Evolutionary conservation across 2,113 vertebrate species (phyloP).

Genomic region (Chiloscyllium plagiosum): DNA sequence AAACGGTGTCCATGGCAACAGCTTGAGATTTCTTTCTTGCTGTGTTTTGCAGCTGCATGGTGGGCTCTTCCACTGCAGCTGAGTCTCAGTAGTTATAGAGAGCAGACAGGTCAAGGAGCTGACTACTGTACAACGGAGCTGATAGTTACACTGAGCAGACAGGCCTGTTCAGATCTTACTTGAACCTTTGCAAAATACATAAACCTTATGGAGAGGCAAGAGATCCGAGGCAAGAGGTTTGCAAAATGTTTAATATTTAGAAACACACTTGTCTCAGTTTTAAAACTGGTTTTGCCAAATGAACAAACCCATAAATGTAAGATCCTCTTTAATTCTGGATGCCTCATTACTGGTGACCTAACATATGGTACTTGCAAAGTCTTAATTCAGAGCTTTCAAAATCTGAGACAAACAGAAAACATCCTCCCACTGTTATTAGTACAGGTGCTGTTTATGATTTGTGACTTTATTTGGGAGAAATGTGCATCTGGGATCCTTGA

Average conservation of each 20-base stretch:
- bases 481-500: neutral
- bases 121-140: neutral
- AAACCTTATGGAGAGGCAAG: neutral
- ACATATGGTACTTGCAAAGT: neutral
- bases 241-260: neutral
- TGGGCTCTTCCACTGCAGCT: constrained; percentile 16
- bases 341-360: neutral
- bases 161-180: neutral
- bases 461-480: neutral
- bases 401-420: neutral
- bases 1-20: constrained; percentile 29
- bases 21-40: neutral
- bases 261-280: neutral
- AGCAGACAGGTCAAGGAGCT: constrained; percentile 27
- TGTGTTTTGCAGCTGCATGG: constrained; percentile 16
- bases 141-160: neutral
- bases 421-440: neutral
- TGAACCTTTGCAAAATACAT: neutral
- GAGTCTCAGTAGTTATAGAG: neutral
- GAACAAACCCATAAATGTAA: neutral
- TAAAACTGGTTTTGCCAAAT: neutral
- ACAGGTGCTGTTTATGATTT: neutral
- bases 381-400: neutral
- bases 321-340: neutral
- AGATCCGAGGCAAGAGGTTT: too few species aligned